phyloP scores from a whole-genome alignment of 2,888 invertebrate species.

The Lacanobia wlatinum region DNA sequence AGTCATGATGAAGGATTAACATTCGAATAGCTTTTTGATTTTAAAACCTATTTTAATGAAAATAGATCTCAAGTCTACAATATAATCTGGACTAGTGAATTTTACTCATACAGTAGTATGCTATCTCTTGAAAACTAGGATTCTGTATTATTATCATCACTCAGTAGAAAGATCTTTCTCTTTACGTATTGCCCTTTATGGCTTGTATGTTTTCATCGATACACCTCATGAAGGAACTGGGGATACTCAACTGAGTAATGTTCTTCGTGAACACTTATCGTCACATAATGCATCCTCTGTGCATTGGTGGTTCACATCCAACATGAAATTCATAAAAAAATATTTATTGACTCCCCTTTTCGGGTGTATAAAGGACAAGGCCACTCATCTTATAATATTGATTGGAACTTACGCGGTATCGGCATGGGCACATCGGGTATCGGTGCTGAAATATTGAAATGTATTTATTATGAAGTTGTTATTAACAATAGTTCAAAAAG shows the following conservation, averaged over 20 bases:
- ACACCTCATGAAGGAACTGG: constrained; percentile 19
- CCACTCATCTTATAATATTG: constrained; percentile 16
- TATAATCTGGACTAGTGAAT: not conserved
- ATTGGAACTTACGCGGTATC: constrained; percentile 66
- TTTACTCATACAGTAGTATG: not conserved
- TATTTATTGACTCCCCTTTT: constrained; percentile 15
- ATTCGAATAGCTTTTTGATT: not conserved
- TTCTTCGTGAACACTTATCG: constrained; percentile 47
- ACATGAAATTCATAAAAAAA: constrained; percentile 51
- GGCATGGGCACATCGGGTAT: constrained; percentile 61
- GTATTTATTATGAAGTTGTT: constrained; percentile 11
- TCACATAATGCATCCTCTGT: constrained; percentile 55
- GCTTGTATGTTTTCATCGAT: not conserved
- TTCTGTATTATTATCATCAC: not conserved
- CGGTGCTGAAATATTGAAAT: constrained; percentile 62
- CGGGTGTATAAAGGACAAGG: not conserved
- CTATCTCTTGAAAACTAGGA: not conserved
- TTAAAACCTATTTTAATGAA: not conserved
- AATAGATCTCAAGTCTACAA: not conserved
- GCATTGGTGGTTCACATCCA: constrained; percentile 39
- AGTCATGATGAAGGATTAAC: not conserved
- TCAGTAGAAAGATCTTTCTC: not conserved
- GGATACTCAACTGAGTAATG: constrained; percentile 60
- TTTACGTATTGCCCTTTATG: not conserved
- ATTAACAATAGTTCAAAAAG: not conserved